Percentiles rank a stretch among this genome's conserved stretches.
Conservation (phyloP, 2,113 vertebrate species). For the Carassius auratus region DNA sequence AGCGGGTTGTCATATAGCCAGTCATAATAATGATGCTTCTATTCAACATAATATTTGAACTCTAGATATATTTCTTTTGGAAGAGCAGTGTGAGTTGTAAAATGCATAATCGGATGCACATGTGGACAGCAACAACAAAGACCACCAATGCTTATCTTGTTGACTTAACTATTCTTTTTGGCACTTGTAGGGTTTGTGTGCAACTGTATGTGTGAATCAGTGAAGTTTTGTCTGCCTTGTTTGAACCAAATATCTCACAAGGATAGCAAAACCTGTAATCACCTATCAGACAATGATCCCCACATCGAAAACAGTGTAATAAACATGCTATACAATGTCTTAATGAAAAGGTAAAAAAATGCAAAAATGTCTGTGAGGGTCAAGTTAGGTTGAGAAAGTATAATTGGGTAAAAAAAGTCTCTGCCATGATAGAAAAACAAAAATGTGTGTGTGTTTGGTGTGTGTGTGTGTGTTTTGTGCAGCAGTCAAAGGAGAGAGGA, state of each 20-base stretch:
- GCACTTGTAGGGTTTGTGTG: background rate
- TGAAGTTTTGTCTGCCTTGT: background rate
- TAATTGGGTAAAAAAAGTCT: background rate
- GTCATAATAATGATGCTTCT: background rate
- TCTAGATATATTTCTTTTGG: conserved; percentile 5
- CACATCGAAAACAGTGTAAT: background rate
- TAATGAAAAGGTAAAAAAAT: background rate
- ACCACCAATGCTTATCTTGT: conserved; percentile 44
- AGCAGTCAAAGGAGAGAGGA: conserved; percentile 54
- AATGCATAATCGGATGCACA: conserved; percentile 39
- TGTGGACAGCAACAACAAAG: conserved; percentile 31
- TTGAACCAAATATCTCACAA: background rate
- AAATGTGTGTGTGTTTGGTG: background rate
- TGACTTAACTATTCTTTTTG: conserved; percentile 42
- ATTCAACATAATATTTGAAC: background rate
- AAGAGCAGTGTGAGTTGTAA: conserved; percentile 2
- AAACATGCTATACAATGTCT: background rate
- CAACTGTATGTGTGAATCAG: background rate
- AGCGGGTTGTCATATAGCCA: background rate
- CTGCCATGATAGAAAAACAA: background rate
- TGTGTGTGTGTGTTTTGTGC: conserved; percentile 44
- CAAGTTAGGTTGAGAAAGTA: background rate
- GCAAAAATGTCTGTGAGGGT: background rate
- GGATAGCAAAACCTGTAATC: background rate
- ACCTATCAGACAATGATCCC: background rate